phyloP scores from a whole-genome alignment of 2,797 vertebrate genomes.

The Staurois parvus region DNA sequence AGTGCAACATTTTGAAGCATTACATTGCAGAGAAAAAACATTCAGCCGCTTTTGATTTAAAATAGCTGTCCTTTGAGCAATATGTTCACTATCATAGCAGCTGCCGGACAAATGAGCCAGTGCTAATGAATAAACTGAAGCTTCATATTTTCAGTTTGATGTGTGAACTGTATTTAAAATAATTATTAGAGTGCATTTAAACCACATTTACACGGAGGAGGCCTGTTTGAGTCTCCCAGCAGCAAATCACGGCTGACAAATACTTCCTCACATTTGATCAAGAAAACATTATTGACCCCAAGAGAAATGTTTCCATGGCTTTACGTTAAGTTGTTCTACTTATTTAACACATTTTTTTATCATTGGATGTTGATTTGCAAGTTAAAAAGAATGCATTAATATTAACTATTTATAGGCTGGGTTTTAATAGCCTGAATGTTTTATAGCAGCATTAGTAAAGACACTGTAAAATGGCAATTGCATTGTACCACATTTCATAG shows the following conservation, averaged over 20 bases:
- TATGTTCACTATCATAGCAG: slow-evolving; percentile 47
- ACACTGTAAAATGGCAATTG: too few species aligned
- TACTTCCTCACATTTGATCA: slow-evolving; percentile 7
- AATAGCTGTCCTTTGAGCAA: slow-evolving; percentile 48
- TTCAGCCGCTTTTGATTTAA: slow-evolving; percentile 50
- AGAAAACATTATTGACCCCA: slow-evolving; percentile 11
- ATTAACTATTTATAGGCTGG: background rate
- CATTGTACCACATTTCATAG: too few species aligned
- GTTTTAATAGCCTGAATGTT: background rate
- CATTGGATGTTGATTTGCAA: background rate
- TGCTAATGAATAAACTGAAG: slow-evolving; percentile 49
- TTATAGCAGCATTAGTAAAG: background rate
- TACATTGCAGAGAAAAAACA: slow-evolving; percentile 7
- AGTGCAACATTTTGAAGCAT: slow-evolving; percentile 11
- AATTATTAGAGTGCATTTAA: slow-evolving; percentile 28
- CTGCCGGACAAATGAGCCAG: slow-evolving; percentile 55
- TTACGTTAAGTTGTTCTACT: background rate
- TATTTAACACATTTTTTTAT: background rate
- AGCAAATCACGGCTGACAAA: slow-evolving; percentile 16
- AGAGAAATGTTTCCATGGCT: background rate
- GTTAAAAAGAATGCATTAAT: background rate
- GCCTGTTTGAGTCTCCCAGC: background rate
- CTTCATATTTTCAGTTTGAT: slow-evolving; percentile 38
- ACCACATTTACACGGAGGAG: background rate
- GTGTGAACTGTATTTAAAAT: slow-evolving; percentile 63